These are phyloP conservation scores for Manacus vitellinus DNA, from an alignment of 2,113 vertebrate species.

Conservation along the genomic window DNA sequence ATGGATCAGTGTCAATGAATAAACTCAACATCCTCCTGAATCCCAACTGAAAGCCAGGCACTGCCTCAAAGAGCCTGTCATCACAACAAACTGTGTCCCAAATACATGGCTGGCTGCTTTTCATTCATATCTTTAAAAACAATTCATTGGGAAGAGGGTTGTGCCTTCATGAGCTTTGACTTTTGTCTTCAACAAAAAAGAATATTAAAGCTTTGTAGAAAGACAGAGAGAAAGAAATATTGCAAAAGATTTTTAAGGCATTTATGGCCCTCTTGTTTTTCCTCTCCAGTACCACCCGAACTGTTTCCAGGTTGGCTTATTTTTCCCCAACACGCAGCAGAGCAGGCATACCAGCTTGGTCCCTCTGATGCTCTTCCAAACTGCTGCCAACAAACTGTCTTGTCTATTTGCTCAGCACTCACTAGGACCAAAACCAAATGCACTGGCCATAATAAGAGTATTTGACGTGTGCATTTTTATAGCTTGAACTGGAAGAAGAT, in stretches of 20 bases:
- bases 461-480: background rate
- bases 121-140: background rate
- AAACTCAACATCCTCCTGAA: background rate
- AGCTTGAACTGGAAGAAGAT: background rate
- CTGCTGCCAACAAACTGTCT: background rate
- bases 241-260: background rate
- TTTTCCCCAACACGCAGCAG: background rate
- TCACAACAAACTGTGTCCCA: background rate
- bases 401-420: background rate
- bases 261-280: background rate
- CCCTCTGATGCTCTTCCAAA: background rate
- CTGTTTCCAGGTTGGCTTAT: background rate
- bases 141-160: background rate
- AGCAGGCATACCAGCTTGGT: background rate
- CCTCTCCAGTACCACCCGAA: background rate
- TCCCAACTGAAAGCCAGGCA: background rate
- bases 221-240: background rate
- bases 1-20: background rate
- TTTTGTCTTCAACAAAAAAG: background rate
- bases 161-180: background rate
- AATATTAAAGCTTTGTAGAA: background rate
- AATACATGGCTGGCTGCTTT: background rate
- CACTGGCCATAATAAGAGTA: fast-evolving
- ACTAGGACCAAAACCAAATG: background rate
- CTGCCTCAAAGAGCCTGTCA: background rate